Conservation (phyloP, 2,888 invertebrate genomes). For the Suillia variegata region DNA sequence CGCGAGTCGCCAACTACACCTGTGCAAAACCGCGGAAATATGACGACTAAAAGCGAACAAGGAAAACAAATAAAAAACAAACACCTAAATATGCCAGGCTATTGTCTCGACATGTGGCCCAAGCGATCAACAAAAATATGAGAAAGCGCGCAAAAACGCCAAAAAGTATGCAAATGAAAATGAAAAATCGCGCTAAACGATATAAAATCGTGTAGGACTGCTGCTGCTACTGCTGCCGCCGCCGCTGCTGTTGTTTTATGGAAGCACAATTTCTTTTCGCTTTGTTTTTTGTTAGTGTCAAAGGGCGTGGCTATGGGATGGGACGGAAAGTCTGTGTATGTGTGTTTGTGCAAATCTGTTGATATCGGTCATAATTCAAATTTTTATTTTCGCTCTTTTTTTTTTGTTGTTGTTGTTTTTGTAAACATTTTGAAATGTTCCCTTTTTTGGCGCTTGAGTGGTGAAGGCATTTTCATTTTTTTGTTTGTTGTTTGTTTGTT, state of each 20-base stretch:
- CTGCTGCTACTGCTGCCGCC: background rate
- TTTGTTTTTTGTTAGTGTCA: background rate
- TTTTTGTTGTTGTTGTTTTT: slow-evolving; percentile 3
- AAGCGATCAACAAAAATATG: slow-evolving; percentile 1
- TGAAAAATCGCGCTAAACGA: slow-evolving; percentile 23
- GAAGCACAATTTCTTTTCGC: background rate
- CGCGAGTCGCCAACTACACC: slow-evolving; percentile 8
- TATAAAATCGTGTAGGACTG: slow-evolving; percentile 10
- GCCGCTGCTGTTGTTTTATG: slow-evolving; percentile 12
- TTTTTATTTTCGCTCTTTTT: background rate
- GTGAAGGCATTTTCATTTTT: too few species aligned
- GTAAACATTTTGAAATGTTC: too few species aligned
- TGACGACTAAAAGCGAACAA: slow-evolving; percentile 10
- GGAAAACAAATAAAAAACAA: background rate
- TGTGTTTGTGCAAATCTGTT: slow-evolving; percentile 15
- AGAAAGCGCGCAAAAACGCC: background rate
- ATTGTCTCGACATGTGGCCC: slow-evolving; percentile 20
- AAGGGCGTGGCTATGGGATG: background rate
- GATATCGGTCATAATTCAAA: slow-evolving; percentile 18
- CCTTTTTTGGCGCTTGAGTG: too few species aligned
- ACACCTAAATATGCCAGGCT: background rate
- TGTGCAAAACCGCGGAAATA: slow-evolving; percentile 18
- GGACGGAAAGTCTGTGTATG: slow-evolving; percentile 13
- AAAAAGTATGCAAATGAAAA: slow-evolving; percentile 20
- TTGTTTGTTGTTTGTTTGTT: too few species aligned